Evolutionary conservation across 1,140 invertebrate species (phyloP).

Genomic region (Panulirus ornatus): DNA sequence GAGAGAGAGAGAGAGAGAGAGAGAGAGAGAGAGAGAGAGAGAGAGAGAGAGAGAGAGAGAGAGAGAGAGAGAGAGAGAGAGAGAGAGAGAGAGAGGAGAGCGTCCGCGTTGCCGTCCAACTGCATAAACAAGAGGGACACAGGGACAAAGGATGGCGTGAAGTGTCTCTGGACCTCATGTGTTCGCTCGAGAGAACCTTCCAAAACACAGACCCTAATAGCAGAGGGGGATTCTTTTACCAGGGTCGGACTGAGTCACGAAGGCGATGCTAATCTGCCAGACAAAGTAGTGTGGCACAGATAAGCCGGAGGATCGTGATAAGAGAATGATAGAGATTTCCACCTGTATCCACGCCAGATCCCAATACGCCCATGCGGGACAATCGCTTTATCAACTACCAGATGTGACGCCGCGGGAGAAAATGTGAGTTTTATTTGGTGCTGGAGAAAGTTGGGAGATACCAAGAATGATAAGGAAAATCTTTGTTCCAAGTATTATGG

Average conservation of each 20-base stretch:
- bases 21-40: neutral
- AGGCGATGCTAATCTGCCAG: slow-evolving; percentile 4
- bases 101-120: too few relatives aligned
- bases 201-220: neutral
- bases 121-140: too few relatives aligned
- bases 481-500: too few relatives aligned
- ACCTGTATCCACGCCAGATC: neutral
- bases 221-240: neutral
- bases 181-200: neutral
- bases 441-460: too few relatives aligned
- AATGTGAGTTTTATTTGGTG: too few relatives aligned
- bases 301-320: neutral
- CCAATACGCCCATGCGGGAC: neutral
- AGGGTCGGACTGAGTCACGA: neutral
- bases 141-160: neutral
- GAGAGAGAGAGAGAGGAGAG: neutral
- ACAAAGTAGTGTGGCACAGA: slow-evolving; percentile 16
- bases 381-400: too few relatives aligned
- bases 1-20: too few relatives aligned
- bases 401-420: too few relatives aligned
- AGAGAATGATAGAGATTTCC: slow-evolving; percentile 3
- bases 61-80: neutral
- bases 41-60: neutral
- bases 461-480: too few relatives aligned
- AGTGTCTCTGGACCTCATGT: neutral